phyloP scores from a whole-genome alignment of 2,888 invertebrate genomes.

The Rhimphoctona megacephalus region DNA sequence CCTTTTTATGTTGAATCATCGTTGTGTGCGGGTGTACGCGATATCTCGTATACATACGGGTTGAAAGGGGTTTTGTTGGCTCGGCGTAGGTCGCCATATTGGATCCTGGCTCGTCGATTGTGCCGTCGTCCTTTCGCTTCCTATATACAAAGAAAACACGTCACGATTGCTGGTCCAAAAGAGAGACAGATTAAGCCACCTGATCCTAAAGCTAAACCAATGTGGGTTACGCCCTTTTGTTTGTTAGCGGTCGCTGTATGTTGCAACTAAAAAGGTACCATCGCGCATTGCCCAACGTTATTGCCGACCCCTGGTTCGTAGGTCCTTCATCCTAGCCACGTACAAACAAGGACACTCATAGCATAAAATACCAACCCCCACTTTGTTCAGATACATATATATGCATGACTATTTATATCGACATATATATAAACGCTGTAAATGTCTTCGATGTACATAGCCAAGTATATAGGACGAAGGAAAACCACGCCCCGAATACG shows the following conservation, averaged over 20 bases:
- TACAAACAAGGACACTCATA: conserved; percentile 24
- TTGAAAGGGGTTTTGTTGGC: conserved; percentile 69
- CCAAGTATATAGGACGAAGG: conserved; percentile 24
- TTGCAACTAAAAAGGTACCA: neutral
- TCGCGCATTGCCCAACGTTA: conserved; percentile 31
- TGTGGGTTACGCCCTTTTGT: conserved; percentile 6
- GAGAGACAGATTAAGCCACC: conserved; percentile 4
- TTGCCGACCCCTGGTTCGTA: conserved; percentile 36
- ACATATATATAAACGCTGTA: neutral
- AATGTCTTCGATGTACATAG: neutral
- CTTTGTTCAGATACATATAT: neutral
- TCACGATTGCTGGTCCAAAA: conserved; percentile 39
- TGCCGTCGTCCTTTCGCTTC: conserved; percentile 57
- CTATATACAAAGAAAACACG: conserved; percentile 7
- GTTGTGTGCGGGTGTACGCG: neutral
- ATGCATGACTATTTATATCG: neutral
- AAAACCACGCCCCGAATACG: conserved; percentile 79
- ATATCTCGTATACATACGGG: conserved; percentile 11
- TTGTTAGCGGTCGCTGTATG: neutral
- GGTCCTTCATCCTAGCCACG: conserved; percentile 28
- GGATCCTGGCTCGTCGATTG: conserved; percentile 72
- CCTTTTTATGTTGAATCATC: conserved; percentile 5
- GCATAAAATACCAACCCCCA: neutral
- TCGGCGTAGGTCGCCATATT: conserved; percentile 79
- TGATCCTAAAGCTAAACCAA: neutral